A percentile compares a stretch with the other conserved stretches of the same genome.
These are phyloP conservation scores for Ectemnius cavifrons DNA, from an alignment of 2,888 invertebrate species.

Conservation along the genomic window DNA sequence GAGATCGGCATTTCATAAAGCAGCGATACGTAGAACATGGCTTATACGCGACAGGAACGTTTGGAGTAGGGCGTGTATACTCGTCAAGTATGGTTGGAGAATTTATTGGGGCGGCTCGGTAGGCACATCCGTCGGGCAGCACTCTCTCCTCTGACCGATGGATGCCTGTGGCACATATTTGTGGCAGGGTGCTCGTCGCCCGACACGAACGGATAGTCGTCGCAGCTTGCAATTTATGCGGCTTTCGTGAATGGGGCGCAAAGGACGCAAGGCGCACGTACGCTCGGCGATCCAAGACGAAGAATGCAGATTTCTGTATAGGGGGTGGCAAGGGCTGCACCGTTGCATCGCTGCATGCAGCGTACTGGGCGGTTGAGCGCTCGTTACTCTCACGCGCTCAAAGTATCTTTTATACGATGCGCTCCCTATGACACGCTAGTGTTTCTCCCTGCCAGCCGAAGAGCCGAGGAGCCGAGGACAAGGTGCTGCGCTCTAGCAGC, in stretches of 20 bases:
- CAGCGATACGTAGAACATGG: neutral
- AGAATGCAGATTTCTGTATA: conserved; percentile 8
- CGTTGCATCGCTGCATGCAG: no score
- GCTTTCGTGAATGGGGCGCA: conserved; percentile 25
- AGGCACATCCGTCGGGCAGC: conserved; percentile 25
- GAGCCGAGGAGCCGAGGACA: no score
- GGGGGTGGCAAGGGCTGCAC: no score
- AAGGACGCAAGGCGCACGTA: conserved; percentile 11
- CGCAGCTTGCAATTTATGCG: conserved; percentile 53
- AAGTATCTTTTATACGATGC: conserved; percentile 5
- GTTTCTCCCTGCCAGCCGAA: no score
- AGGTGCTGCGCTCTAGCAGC: no score
- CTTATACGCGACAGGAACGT: neutral
- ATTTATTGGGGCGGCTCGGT: conserved; percentile 35
- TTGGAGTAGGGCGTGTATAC: neutral
- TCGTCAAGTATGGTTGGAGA: conserved; percentile 11
- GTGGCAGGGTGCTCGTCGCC: conserved; percentile 15
- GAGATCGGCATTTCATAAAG: neutral
- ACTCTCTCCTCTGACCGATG: conserved; percentile 38
- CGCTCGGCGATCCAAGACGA: conserved; percentile 15
- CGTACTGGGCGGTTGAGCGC: conserved; percentile 22
- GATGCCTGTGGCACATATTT: conserved; percentile 30
- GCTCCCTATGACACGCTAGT: no score
- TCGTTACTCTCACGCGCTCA: conserved; percentile 16
- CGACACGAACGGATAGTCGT: conserved; percentile 46